Evolutionary conservation across 2,113 vertebrate genomes (phyloP), one percentile per base, ranked within the genome.

Genomic region (Emberiza fucata): DNA sequence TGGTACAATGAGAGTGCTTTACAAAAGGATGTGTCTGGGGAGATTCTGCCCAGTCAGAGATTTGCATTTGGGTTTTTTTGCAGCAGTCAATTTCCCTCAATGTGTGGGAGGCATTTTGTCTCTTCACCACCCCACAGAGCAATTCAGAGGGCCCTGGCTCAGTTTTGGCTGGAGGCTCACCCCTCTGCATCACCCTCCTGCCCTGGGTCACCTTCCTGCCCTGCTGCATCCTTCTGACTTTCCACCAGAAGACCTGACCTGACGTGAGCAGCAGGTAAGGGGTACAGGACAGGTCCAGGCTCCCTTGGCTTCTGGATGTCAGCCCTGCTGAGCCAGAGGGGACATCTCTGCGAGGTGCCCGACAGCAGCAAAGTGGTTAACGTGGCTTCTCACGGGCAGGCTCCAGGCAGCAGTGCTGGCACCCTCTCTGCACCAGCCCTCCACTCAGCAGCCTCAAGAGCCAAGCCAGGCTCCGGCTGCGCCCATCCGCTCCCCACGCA

Each of bases 41-140:
- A 95, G 88, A 93, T 94, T 96, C 80, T 97, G 94, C 95, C 93
- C 92, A 86, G 90, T 96, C 95, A 97, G 95, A 96, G 82, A 81
- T 94, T 96, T 94, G 79, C 57, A 93, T 76, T 94, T 0, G 73
- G 22, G 11, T n/a, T 90, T 87, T 94, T 94, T 91, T 75, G 76
- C 88, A 88, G 77, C 80, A 81, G 73, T 90, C 86, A 90, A 77
- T 80, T 90, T 77, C 12, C 11, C 79, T 70, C 3, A 6, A 63
- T 77, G 35, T 9, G 23, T 7, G 1, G 50, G 68, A 88, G 40
- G 90, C 2, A 2, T 59, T 90, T 75, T 79, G 60, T 82, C 75
- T 81, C 68, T 87, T 90, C 13, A 21, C 28, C 31, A 47, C 8
- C 48, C 40, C 65, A 45, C 18, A 45, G 31, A 54, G 66, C 15